Percentiles rank a stretch among this genome's conserved stretches.
phyloP scores from a whole-genome alignment of 2,797 vertebrate species.

The Lophius americanus region DNA sequence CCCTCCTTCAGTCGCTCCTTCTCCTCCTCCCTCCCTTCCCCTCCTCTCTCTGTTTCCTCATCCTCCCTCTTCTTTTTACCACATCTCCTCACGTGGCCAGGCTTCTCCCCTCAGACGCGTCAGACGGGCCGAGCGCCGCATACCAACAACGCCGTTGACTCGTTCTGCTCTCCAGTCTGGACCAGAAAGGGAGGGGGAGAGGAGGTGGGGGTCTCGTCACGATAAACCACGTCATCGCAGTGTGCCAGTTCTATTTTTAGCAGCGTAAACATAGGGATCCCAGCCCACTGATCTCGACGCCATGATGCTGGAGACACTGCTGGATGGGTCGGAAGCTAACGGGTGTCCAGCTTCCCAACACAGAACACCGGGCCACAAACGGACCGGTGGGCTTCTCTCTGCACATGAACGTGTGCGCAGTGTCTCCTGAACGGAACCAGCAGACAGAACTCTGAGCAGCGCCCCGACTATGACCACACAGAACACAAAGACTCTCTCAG shows the following conservation, averaged over 20 bases:
- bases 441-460: no score
- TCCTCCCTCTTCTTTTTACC: background rate
- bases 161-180: conserved; percentile 20
- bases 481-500: no score
- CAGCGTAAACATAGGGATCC: conserved; percentile 77
- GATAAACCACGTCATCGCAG: conserved; percentile 67
- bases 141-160: conserved; percentile 51
- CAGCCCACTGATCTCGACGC: conserved; percentile 63
- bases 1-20: conserved; percentile 30
- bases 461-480: no score
- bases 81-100: background rate
- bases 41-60: background rate
- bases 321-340: conserved; percentile 21
- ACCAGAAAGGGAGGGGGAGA: conserved; percentile 7
- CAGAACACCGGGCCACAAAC: conserved; percentile 31
- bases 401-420: background rate
- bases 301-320: conserved; percentile 27
- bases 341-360: no score
- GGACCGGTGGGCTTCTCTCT: conserved; percentile 14
- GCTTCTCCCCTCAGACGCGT: background rate
- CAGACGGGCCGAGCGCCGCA: conserved; percentile 32
- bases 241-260: conserved; percentile 78
- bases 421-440: background rate
- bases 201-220: conserved; percentile 47
- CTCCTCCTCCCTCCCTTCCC: background rate